Evolutionary conservation across 2,113 vertebrate species (phyloP).

Genomic region (Crotalus horridus): DNA sequence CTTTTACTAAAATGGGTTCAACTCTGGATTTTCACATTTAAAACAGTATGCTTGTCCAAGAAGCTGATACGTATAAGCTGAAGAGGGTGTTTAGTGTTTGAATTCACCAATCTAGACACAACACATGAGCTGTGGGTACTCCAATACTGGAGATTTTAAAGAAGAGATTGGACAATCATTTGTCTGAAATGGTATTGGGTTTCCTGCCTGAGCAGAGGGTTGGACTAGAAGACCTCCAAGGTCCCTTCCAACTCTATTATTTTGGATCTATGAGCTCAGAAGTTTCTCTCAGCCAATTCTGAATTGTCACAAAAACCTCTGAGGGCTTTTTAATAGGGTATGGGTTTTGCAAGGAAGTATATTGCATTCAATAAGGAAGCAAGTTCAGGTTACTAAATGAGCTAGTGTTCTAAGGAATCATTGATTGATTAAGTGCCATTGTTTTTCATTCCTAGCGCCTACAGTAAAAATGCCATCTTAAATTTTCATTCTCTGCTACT

Average conservation of each 20-base stretch:
- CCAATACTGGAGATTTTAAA: not conserved
- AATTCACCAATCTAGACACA: not conserved
- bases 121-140: not conserved
- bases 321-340: not conserved
- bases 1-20: not conserved
- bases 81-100: not conserved
- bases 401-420: not conserved
- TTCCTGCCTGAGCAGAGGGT: not conserved
- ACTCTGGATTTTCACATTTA: not conserved
- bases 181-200: not conserved
- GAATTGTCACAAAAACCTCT: not conserved
- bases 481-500: not conserved
- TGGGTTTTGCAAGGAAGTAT: not conserved
- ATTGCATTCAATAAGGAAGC: not conserved
- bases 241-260: not conserved
- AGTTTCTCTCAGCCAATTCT: not conserved
- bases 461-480: not conserved
- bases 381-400: not conserved
- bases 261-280: not conserved
- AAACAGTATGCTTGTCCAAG: not conserved
- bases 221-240: not conserved
- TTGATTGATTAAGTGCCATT: not conserved
- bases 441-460: not conserved
- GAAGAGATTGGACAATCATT: not conserved
- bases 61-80: not conserved